phyloP scores from a whole-genome alignment of 2,888 invertebrate species.

The Drosophila limbata region DNA sequence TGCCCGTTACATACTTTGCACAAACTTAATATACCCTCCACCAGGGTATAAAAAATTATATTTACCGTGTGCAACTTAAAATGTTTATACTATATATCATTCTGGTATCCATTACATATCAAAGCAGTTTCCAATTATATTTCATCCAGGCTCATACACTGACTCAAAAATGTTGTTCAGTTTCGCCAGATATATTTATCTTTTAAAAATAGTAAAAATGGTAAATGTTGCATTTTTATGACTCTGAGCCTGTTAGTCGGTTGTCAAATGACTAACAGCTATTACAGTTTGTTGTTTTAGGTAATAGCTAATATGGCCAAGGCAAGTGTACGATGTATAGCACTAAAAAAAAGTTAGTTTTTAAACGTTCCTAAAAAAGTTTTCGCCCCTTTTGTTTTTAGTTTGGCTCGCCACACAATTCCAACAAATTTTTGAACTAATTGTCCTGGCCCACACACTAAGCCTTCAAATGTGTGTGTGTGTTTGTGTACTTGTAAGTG shows the following conservation, averaged over 20 bases:
- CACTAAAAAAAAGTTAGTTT: conserved; percentile 19
- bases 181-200: too few species aligned
- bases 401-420: conserved; percentile 16
- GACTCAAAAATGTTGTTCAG: too few species aligned
- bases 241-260: neutral
- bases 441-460: conserved; percentile 34
- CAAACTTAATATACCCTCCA: too few species aligned
- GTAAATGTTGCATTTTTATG: neutral
- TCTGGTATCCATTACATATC: neutral
- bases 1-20: too few species aligned
- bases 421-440: conserved; percentile 37
- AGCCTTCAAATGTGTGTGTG: neutral
- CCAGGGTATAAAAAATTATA: too few species aligned
- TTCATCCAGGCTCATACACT: neutral
- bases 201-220: neutral
- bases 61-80: too few species aligned
- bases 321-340: conserved; percentile 8
- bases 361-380: conserved; percentile 18
- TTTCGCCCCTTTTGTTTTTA: conserved; percentile 13
- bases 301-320: neutral
- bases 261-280: neutral
- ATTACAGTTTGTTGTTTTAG: conserved; percentile 1
- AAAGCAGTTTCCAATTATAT: neutral
- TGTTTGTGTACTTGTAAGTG: conserved; percentile 9
- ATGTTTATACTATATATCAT: too few species aligned